These are phyloP conservation scores for Trachymyrmex cornetzi DNA, from an alignment of 1,140 invertebrate genomes.

Conservation along the genomic window DNA sequence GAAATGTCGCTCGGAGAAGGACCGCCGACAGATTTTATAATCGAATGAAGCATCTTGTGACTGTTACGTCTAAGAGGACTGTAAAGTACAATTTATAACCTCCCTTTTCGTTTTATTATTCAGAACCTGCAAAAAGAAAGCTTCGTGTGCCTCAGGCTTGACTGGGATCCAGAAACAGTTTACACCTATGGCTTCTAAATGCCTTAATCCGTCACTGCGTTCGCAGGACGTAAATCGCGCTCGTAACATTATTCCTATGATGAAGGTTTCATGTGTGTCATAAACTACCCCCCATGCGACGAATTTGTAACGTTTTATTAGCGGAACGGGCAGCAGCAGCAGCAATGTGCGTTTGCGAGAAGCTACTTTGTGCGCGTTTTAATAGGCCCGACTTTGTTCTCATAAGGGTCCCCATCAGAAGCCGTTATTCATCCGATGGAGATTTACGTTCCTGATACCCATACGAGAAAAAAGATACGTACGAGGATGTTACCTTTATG, in stretches of 20 bases:
- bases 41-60: slow-evolving; percentile 25
- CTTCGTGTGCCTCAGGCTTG: neutral
- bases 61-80: slow-evolving; percentile 31
- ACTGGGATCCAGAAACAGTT: neutral
- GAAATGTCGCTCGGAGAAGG: slow-evolving; percentile 6
- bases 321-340: slow-evolving; percentile 51
- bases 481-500: slow-evolving; percentile 81
- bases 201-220: slow-evolving; percentile 24
- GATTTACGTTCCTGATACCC: slow-evolving; percentile 77
- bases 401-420: slow-evolving; percentile 71
- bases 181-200: neutral
- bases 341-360: slow-evolving; percentile 31
- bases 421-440: slow-evolving; percentile 78
- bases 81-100: slow-evolving; percentile 59
- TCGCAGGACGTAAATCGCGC: slow-evolving; percentile 36
- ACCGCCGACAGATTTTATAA: slow-evolving; percentile 49
- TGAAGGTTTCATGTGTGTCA: slow-evolving; percentile 78
- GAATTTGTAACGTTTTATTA: slow-evolving; percentile 86
- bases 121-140: neutral
- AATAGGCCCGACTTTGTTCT: slow-evolving; percentile 83
- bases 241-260: slow-evolving; percentile 69
- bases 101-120: slow-evolving; percentile 58
- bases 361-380: slow-evolving; percentile 83
- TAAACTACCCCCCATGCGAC: slow-evolving; percentile 83
- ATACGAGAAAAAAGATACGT: slow-evolving; percentile 68